Conservation (phyloP, 2,888 invertebrate species). For the Lycocerus yunnanus region DNA sequence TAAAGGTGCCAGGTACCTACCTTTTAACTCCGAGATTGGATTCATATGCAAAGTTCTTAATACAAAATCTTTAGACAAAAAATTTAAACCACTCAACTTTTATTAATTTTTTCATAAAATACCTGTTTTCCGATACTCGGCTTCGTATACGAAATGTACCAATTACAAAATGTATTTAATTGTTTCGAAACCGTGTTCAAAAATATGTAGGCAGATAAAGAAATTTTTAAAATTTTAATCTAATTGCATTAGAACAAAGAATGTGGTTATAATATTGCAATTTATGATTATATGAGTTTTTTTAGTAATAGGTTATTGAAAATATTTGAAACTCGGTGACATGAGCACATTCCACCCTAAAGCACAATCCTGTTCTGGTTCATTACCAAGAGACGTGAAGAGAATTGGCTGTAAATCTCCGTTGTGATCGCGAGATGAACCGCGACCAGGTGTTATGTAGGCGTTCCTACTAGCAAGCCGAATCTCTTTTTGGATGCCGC, state of each 20-base stretch:
- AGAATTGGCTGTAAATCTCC: conserved; percentile 42
- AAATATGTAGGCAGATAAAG: neutral
- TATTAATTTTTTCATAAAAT: neutral
- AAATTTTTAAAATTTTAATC: neutral
- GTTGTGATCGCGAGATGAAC: conserved; percentile 40
- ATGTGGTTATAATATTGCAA: neutral
- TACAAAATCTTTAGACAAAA: neutral
- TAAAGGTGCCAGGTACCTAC: conserved; percentile 1
- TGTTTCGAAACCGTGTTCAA: neutral
- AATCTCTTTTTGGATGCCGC: conserved; percentile 42
- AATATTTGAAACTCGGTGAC: conserved; percentile 30
- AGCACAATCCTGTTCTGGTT: conserved; percentile 35
- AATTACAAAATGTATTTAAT: neutral
- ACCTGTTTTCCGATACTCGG: neutral
- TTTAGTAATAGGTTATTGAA: conserved; percentile 13
- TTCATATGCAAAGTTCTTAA: neutral
- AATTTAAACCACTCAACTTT: neutral
- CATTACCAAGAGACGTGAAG: conserved; percentile 37
- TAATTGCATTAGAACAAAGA: neutral
- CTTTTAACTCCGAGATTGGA: neutral
- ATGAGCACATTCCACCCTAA: conserved; percentile 29
- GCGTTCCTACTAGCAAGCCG: conserved; percentile 41
- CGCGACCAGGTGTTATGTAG: conserved; percentile 44
- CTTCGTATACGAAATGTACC: neutral
- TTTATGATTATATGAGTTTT: neutral